Conservation (phyloP, 2,797 vertebrate genomes). For the Sebastes ruberrimus region DNA sequence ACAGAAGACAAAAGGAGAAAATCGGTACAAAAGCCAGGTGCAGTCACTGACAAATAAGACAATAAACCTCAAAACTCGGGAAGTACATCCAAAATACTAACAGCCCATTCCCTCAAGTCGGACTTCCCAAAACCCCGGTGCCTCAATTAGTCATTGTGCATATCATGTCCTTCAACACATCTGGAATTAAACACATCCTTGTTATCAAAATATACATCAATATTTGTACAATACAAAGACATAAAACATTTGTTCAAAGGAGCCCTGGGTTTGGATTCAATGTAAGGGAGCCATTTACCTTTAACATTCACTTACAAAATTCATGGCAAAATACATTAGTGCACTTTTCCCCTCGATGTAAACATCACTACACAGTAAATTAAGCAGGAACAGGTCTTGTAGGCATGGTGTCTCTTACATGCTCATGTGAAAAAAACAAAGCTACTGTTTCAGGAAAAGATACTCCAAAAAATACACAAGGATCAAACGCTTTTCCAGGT, state of each 20-base stretch:
- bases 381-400: slow-evolving; percentile 29
- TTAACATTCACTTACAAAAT: slow-evolving; percentile 58
- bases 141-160: slow-evolving; percentile 49
- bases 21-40: slow-evolving; percentile 41
- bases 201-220: slow-evolving; percentile 76
- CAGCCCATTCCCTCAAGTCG: background rate
- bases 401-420: slow-evolving; percentile 22
- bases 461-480: background rate
- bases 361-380: slow-evolving; percentile 73
- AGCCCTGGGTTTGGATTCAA: slow-evolving; percentile 66
- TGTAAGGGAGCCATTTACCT: slow-evolving; percentile 15
- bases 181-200: slow-evolving; percentile 41
- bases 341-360: slow-evolving; percentile 70
- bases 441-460: slow-evolving; percentile 26
- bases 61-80: background rate
- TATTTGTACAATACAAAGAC: slow-evolving; percentile 71
- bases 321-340: slow-evolving; percentile 65
- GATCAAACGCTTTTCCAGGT: slow-evolving; percentile 4
- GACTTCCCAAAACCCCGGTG: slow-evolving; percentile 4
- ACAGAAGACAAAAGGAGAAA: slow-evolving; percentile 29
- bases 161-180: slow-evolving; percentile 35
- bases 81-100: slow-evolving; percentile 33
- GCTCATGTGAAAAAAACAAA: slow-evolving; percentile 11
- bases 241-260: slow-evolving; percentile 59
- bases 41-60: slow-evolving; percentile 30